Base-by-base conservation (phyloP, 2,797 vertebrate genomes). In the Loriculus beryllinus region DNA sequence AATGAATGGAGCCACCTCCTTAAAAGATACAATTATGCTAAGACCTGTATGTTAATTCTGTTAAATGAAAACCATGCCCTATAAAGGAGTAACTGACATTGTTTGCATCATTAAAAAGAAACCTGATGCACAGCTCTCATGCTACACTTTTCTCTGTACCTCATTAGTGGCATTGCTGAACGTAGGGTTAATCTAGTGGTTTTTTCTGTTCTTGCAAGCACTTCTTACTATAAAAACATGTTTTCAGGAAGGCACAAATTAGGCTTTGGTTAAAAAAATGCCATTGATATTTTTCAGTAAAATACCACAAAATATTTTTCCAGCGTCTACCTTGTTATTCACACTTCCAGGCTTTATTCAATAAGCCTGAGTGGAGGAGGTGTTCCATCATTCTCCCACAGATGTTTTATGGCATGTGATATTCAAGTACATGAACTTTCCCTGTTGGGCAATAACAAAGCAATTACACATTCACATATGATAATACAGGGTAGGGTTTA, bases 261-360 rank as follows among this genome's bases (percentile, higher is more conserved):
- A 43, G 59, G 54, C 18, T 89, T 77, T 0, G 14, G 20, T 75
- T 20, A 29, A 63, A 86, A 74, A 72, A 74, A n/a, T 0, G 8
- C 54, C 86, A 16, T 1, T 19, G 72, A 22, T 57, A 12, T 76
- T 95, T 95, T 88, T 83, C 93, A 93, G 76, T 87, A 82, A 95
- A 96, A 60, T 67, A 51, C 70, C 51, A 39, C 57, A 17, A 10
- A 10, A 3, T 45, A 54, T 47, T 91, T 91, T 88, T 68, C 93
- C 79, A 78, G 70, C 33, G 7, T 90, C 89, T 65, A 68, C 74
- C 60, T 86, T 77, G 86, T 84, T 83, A 86, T 71, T 96, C 84
- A 86, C 91, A 76, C 45, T 48, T 56, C 14, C 88, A 59, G 84
- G 57, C 75, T 79, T n/a, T 37, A 19, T 35, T 81, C 54, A 74